Evolutionary conservation across 1,140 invertebrate species (phyloP).

Genomic region (Zaprionus camerounensis): DNA sequence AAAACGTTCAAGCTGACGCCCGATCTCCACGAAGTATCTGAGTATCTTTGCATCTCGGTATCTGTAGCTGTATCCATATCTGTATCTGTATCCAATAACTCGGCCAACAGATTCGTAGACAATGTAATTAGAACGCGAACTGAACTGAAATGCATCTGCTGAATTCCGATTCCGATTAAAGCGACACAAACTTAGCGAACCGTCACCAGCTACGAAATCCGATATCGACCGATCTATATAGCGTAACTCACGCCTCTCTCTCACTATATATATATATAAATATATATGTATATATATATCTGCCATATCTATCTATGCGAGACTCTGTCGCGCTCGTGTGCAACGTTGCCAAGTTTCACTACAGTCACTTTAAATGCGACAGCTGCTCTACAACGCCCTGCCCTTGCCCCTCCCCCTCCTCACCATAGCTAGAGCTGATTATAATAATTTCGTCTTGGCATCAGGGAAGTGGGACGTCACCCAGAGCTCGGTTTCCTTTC

Average conservation of each 20-base stretch:
- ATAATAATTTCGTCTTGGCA: slow-evolving; percentile 66
- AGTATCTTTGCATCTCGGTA: slow-evolving; percentile 20
- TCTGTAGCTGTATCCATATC: slow-evolving; percentile 16
- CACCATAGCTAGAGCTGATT: slow-evolving; percentile 48
- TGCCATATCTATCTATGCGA: neutral
- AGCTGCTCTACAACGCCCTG: slow-evolving; percentile 49
- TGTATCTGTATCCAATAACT: slow-evolving; percentile 19
- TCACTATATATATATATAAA: neutral
- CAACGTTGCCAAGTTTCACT: slow-evolving; percentile 60
- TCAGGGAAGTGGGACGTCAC: slow-evolving; percentile 69
- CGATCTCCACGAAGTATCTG: slow-evolving; percentile 21
- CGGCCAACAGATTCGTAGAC: slow-evolving; percentile 12
- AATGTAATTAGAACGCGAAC: slow-evolving; percentile 73
- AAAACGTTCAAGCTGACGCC: slow-evolving; percentile 22
- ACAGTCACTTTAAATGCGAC: slow-evolving; percentile 20
- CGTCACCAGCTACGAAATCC: slow-evolving; percentile 1
- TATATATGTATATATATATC: neutral
- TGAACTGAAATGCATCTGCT: slow-evolving; percentile 69
- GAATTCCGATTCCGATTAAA: slow-evolving; percentile 78
- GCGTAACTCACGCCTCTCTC: neutral
- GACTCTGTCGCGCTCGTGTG: slow-evolving; percentile 8
- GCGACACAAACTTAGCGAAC: neutral
- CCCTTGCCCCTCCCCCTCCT: slow-evolving; percentile 17
- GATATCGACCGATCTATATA: slow-evolving; percentile 17
- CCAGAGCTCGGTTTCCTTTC: slow-evolving; percentile 37